Evolutionary conservation across 2,113 vertebrate genomes (phyloP), one percentile per base, ranked within the genome.

Genomic region (Notechis scutatus): DNA sequence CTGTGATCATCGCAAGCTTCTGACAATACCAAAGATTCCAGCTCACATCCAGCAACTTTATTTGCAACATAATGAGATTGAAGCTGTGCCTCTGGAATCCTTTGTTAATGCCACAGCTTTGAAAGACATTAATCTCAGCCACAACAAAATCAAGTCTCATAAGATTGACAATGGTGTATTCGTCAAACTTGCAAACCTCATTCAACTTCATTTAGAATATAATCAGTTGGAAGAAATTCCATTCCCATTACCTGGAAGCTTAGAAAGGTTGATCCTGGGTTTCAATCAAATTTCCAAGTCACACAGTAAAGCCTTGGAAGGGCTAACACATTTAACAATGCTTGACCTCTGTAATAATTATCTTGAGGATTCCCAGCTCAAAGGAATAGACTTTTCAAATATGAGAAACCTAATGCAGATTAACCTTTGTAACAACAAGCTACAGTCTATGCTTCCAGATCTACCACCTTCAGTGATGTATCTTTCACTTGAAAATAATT

Each of bases 401-500:
- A 96, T 97, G 96, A 97, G 97, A 94, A 98, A 97, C 52, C 93
- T 98, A 95, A 96, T 97, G 97, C 98, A 98, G 93, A 96, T 98
- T 89, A 98, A 97, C 47, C 96, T 98, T 91, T 97, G 98, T 95
- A 97, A 97, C 95, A 98, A 98, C 95, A 97, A 95, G 90, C 92
- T 98, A 59, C 93, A 97, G 93, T 97, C 97, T 3, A 98, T 98
- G 98, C 98, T 98, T 88, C 94, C 91, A 89, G 97, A 97, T 90
- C 96, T 98, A 59, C 97, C 97, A 81, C 91, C 97, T 54, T 99
- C 98, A 92, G 97, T 98, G 47, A 97, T 97, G 97, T 98, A 99
- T 92, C 97, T 99, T 85, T 98, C 97, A n/a, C 95, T 98, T 52
- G 97, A 98, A 96, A 98, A 98, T 92, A 98, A 98, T 91, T 98